Evolutionary conservation across 2,113 vertebrate species (phyloP).

Genomic region (Plotosus lineatus): DNA sequence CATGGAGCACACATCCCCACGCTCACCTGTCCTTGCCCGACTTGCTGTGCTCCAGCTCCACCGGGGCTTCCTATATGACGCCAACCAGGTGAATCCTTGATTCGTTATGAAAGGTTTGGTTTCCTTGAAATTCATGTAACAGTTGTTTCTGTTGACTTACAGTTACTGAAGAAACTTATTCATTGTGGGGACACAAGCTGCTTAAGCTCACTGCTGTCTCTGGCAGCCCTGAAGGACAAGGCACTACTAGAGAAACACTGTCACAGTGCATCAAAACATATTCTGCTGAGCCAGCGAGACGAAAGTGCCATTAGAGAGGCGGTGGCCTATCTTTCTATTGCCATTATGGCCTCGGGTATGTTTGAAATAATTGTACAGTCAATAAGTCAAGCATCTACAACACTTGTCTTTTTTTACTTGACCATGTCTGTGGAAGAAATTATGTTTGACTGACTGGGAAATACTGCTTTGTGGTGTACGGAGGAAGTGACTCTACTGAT

Average conservation of each 20-base stretch:
- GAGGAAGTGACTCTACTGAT: conserved; percentile 35
- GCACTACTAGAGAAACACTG: conserved; percentile 79
- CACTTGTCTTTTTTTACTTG: not conserved
- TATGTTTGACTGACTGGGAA: not conserved
- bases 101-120: not conserved
- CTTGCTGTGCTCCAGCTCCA: conserved; percentile 86
- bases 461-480: conserved; percentile 24
- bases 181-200: conserved; percentile 83
- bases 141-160: not conserved
- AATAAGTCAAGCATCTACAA: not conserved
- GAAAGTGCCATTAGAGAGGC: conserved; percentile 78
- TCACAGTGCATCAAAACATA: conserved; percentile 74
- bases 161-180: conserved; percentile 89
- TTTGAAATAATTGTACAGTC: not conserved
- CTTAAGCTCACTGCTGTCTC: conserved; percentile 78
- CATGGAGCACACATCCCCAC: conserved; percentile 70
- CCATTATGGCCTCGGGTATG: conserved; percentile 87
- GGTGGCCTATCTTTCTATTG: conserved; percentile 86
- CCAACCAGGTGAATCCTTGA: conserved; percentile 80
- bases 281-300: conserved; percentile 68
- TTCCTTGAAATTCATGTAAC: not conserved
- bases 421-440: conserved; percentile 8
- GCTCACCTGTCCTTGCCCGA: conserved; percentile 79
- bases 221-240: conserved; percentile 77
- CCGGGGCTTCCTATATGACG: conserved; percentile 83